These are phyloP conservation scores for Globia sparganii DNA, from an alignment of 2,888 invertebrate genomes.

Conservation along the genomic window DNA sequence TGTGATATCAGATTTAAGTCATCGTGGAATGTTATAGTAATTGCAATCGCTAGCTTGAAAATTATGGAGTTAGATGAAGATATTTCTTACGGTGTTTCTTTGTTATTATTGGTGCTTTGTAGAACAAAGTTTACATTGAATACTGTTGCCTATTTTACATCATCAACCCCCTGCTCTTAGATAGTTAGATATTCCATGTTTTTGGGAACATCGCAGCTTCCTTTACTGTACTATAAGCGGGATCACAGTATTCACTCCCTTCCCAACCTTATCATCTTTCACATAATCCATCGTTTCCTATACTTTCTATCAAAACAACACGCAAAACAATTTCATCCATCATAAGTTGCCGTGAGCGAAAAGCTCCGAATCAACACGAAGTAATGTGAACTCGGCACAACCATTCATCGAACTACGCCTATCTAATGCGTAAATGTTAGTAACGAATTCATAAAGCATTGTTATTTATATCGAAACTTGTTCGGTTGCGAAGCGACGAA, in stretches of 20 bases:
- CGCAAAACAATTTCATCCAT: conserved; percentile 17
- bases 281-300: not conserved
- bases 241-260: not conserved
- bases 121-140: not conserved
- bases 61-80: conserved; percentile 12
- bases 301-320: conserved; percentile 1
- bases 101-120: not conserved
- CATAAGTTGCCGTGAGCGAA: conserved; percentile 37
- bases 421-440: conserved; percentile 74
- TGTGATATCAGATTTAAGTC: conserved; percentile 43
- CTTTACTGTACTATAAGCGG: too few relatives aligned
- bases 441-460: conserved; percentile 77
- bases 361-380: conserved; percentile 39
- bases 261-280: too few relatives aligned
- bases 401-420: conserved; percentile 65
- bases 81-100: conserved; percentile 13
- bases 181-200: too few relatives aligned
- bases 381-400: conserved; percentile 34
- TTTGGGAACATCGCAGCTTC: too few relatives aligned
- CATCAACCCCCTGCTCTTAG: too few relatives aligned
- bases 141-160: not conserved
- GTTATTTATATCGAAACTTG: conserved; percentile 70
- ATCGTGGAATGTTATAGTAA: conserved; percentile 41
- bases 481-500: conserved; percentile 71
- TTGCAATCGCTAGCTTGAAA: conserved; percentile 22